Percentiles rank a stretch among this genome's conserved stretches.
Conservation (phyloP, 2,113 vertebrate species). For the Sialia sialis region DNA sequence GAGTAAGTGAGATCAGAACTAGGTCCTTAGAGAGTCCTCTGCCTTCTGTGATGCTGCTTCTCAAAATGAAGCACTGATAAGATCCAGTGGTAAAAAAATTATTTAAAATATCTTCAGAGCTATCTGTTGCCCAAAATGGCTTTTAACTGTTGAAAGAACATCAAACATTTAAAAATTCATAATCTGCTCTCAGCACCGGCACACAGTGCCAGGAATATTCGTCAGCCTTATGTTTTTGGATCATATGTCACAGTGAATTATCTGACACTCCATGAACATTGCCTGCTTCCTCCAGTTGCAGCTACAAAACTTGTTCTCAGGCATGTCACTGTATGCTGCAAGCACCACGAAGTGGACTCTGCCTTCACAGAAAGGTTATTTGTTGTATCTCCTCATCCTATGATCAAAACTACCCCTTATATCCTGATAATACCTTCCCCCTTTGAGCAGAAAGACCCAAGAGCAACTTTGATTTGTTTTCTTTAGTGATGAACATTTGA, state of each 20-base stretch:
- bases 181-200: slow-evolving; percentile 19
- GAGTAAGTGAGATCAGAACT: slow-evolving; percentile 22
- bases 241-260: not conserved
- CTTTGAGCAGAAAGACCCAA: not conserved
- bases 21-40: slow-evolving; percentile 36
- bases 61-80: slow-evolving; percentile 43
- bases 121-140: slow-evolving; percentile 62
- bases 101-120: slow-evolving; percentile 45
- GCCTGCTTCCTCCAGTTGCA: not conserved
- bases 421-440: not conserved
- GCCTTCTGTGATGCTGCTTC: slow-evolving; percentile 35
- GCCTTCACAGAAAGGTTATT: not conserved
- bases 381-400: not conserved
- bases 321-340: not conserved
- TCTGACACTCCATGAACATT: slow-evolving; percentile 2
- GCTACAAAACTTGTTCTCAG: slow-evolving; percentile 34
- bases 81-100: not conserved
- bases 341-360: not conserved
- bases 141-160: slow-evolving; percentile 63
- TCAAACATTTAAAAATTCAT: slow-evolving; percentile 51
- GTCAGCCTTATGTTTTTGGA: slow-evolving; percentile 36
- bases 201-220: slow-evolving; percentile 51
- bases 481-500: not conserved
- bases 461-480: not conserved
- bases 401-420: not conserved